Conservation (phyloP, 2,113 vertebrate genomes). For the Thomomys bottae region DNA sequence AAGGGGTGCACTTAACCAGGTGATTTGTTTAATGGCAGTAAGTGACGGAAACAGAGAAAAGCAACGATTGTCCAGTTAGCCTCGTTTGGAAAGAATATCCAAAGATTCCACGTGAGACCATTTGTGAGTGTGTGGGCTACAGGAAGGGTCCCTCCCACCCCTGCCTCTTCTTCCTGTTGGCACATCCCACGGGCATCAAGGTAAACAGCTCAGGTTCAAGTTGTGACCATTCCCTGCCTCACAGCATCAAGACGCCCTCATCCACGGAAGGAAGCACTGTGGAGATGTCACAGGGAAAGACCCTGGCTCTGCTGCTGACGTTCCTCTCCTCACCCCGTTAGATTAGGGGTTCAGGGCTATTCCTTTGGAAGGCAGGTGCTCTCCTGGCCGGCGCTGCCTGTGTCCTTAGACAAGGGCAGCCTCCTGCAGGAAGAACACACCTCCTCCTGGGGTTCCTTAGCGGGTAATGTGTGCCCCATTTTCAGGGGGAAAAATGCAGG, state of each 20-base stretch:
- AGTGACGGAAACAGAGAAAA: neutral
- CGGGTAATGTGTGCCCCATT: neutral
- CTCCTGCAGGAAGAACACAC: neutral
- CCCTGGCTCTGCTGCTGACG: neutral
- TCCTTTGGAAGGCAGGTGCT: slow-evolving; percentile 22
- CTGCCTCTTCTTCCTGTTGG: neutral
- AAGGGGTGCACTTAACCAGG: slow-evolving; percentile 34
- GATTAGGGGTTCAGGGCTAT: neutral
- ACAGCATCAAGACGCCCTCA: neutral
- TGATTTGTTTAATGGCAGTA: neutral
- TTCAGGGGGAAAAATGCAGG: neutral
- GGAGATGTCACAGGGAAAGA: neutral
- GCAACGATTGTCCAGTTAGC: neutral
- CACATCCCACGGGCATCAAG: neutral
- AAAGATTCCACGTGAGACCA: neutral
- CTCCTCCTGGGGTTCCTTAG: neutral
- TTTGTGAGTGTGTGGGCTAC: neutral
- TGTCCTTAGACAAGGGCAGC: slow-evolving; percentile 74
- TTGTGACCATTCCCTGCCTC: neutral
- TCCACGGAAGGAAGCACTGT: rapidly evolving
- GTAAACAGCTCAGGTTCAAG: neutral
- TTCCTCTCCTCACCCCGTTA: neutral
- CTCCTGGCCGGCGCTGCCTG: slow-evolving; percentile 2
- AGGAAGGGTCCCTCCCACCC: neutral
- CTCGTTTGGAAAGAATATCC: neutral